These are phyloP conservation scores for Stercorarius parasiticus DNA, from an alignment of 2,113 vertebrate genomes.

Conservation along the genomic window DNA sequence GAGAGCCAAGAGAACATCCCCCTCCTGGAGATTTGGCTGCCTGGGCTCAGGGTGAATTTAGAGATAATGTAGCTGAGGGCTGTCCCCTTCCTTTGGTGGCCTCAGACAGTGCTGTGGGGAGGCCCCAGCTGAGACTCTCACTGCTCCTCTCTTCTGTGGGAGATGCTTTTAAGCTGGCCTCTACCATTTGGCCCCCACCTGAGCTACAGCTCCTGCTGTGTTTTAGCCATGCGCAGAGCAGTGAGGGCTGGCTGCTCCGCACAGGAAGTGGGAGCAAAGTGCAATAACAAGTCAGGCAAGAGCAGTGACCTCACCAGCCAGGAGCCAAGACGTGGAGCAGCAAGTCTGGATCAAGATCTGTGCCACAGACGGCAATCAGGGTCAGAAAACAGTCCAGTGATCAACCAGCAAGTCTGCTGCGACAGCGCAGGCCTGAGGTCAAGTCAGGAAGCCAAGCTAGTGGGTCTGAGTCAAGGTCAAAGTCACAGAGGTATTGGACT, in stretches of 20 bases:
- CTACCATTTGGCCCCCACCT: background rate
- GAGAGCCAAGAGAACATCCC: background rate
- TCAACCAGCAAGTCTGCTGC: background rate
- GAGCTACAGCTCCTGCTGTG: background rate
- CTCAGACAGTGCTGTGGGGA: background rate
- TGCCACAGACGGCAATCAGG: background rate
- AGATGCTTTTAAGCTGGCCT: background rate
- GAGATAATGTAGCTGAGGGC: background rate
- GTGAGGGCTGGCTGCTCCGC: fast-evolving
- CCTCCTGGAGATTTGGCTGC: background rate
- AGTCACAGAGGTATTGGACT: background rate
- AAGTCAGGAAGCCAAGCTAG: background rate
- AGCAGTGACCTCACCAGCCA: background rate
- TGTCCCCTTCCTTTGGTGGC: background rate
- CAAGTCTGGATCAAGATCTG: background rate
- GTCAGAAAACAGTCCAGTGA: background rate
- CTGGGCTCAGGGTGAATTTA: background rate
- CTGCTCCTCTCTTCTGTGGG: fast-evolving
- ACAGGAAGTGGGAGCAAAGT: background rate
- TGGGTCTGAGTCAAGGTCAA: background rate
- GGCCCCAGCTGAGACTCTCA: background rate
- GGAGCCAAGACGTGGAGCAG: background rate
- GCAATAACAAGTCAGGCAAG: background rate
- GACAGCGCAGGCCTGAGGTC: background rate
- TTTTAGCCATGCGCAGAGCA: background rate